Evolutionary conservation across 2,113 vertebrate genomes (phyloP), one percentile per base, ranked within the genome.

Genomic region (Hiodon tergisus): DNA sequence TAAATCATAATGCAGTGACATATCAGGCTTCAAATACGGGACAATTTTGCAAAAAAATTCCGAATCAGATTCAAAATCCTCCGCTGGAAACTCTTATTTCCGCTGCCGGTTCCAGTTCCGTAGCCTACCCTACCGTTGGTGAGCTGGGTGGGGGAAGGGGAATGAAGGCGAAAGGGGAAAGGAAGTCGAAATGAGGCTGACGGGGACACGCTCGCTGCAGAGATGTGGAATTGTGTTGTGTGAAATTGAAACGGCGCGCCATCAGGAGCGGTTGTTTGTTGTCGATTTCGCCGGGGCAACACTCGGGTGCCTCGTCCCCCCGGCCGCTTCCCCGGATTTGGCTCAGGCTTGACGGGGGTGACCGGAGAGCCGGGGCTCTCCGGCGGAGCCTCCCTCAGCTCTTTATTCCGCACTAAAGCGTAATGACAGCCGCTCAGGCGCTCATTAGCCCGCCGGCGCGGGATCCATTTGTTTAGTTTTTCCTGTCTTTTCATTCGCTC

Each of bases 231-330:
- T 86, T 87, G 88, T 87, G 85, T 87, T 88, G 86, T 90, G 90
- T 87, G 88, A 90, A 90, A 89, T 89, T 88, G 90, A 89, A 89
- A 86, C 85, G 84, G 89, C 79, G 67, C 80, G 78, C 85, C 83
- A 90, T 89, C 87, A 86, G 86, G 80, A 87, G 82, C 84, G 81
- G 86, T 90, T 89, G 89, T 89, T 88, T 88, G 86, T 85, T 87
- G 88, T 90, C 87, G 78, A 88, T 89, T 88, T 88, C 83, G 87
- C 31, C 31, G 83, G 78, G 70, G 81, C 78, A 82, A 81, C 79
- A 82, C 81, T 86, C 76, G 72, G 85, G 79, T 78, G 58, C 53
- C 11, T 62, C 16, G 47, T 3, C n/a, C 73, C 67, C 11, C 60
- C 50, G 57, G 61, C 59, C 1, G 59, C 6, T 17, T 53, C 16